phyloP scores from a whole-genome alignment of 2,113 vertebrate genomes.

The Chloebia gouldiae region DNA sequence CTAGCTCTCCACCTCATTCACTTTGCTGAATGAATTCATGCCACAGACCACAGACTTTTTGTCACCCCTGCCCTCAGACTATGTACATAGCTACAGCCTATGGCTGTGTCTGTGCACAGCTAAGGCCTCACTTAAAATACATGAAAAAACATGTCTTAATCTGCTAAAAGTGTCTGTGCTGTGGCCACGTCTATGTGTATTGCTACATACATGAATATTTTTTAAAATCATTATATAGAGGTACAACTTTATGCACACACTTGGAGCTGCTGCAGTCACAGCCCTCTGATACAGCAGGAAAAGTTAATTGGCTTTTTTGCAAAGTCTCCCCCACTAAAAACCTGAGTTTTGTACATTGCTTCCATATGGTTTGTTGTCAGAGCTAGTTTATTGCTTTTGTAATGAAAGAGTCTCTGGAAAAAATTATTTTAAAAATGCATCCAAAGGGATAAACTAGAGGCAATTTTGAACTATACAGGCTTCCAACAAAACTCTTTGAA shows the following conservation, averaged over 20 bases:
- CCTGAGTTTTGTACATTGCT: not conserved
- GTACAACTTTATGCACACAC: not conserved
- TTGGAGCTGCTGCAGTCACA: not conserved
- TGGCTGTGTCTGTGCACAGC: not conserved
- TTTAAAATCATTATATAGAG: not conserved
- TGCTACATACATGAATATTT: not conserved
- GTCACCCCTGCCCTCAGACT: not conserved
- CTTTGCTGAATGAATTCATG: not conserved
- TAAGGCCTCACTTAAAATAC: not conserved
- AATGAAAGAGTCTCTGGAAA: not conserved
- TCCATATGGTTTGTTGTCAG: not conserved
- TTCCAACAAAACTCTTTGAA: not conserved
- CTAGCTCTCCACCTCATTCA: not conserved
- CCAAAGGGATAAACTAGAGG: not conserved
- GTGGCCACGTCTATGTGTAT: not conserved
- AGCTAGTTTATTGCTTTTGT: not conserved
- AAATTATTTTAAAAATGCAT: not conserved
- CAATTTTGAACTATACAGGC: not conserved
- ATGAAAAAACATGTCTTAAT: not conserved
- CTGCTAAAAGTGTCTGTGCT: not conserved
- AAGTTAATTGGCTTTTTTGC: not conserved
- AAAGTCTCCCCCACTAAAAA: not conserved
- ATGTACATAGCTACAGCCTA: accelerated
- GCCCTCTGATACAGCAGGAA: not conserved
- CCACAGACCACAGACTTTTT: not conserved